phyloP scores from a whole-genome alignment of 2,888 invertebrate genomes.

The Conomelus anceps region DNA sequence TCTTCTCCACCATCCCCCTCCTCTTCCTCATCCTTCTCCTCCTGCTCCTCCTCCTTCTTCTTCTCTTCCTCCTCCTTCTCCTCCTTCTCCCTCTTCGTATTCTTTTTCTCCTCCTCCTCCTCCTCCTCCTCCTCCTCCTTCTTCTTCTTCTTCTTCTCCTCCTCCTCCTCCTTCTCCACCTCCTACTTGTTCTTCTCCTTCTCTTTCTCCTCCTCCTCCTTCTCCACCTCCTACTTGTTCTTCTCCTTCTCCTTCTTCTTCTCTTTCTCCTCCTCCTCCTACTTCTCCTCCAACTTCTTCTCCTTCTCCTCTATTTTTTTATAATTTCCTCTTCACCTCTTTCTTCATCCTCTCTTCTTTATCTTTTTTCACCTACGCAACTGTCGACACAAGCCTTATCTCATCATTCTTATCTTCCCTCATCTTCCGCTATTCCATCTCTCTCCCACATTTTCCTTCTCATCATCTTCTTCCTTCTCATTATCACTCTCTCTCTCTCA shows the following conservation, averaged over 20 bases:
- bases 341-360: too few species aligned
- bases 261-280: neutral
- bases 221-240: neutral
- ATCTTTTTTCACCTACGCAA: too few species aligned
- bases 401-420: neutral
- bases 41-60: too few species aligned
- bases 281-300: neutral
- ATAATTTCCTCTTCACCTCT: too few species aligned
- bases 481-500: too few species aligned
- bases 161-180: neutral
- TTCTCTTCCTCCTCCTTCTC: too few species aligned
- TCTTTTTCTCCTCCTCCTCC: neutral
- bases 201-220: neutral
- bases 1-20: neutral
- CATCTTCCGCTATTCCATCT: too few species aligned
- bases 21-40: neutral
- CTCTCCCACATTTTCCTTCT: too few species aligned
- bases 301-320: too few species aligned
- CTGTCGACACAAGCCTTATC: too few species aligned
- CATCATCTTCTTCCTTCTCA: too few species aligned
- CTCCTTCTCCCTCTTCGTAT: neutral
- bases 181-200: neutral
- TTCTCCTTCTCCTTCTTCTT: neutral
- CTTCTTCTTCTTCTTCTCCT: neutral
- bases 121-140: neutral